A percentile compares a stretch with the other conserved stretches of the same genome.
Evolutionary conservation across 1,140 invertebrate genomes (phyloP).

Genomic region (Myzus persicae): DNA sequence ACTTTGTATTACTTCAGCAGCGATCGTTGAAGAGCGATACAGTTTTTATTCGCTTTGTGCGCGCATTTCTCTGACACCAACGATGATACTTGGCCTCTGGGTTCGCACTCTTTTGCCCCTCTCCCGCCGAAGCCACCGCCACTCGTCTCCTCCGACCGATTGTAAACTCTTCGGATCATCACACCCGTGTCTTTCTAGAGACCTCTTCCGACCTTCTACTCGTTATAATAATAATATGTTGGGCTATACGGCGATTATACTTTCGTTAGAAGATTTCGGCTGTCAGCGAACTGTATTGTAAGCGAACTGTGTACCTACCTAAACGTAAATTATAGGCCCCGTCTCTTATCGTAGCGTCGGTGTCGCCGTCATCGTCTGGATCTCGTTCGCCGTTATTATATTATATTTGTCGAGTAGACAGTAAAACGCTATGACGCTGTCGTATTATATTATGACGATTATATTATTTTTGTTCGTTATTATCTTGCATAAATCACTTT

Average conservation of each 20-base stretch:
- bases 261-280: neutral
- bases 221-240: neutral
- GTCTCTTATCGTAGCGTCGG: neutral
- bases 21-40: conserved; percentile 16
- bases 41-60: neutral
- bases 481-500: neutral
- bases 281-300: neutral
- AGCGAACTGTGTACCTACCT: no score
- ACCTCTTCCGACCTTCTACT: neutral
- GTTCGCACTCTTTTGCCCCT: neutral
- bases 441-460: neutral
- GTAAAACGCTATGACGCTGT: neutral
- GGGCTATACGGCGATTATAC: neutral
- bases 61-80: neutral
- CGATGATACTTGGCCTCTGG: neutral
- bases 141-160: neutral
- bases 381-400: neutral
- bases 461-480: neutral
- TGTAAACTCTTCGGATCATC: neutral
- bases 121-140: neutral
- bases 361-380: no score
- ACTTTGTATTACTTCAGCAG: neutral
- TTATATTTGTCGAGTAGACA: neutral
- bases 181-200: neutral
- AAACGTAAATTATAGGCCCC: neutral